phyloP scores from a whole-genome alignment of 1,140 invertebrate species.

The Bicyclus anynana region DNA sequence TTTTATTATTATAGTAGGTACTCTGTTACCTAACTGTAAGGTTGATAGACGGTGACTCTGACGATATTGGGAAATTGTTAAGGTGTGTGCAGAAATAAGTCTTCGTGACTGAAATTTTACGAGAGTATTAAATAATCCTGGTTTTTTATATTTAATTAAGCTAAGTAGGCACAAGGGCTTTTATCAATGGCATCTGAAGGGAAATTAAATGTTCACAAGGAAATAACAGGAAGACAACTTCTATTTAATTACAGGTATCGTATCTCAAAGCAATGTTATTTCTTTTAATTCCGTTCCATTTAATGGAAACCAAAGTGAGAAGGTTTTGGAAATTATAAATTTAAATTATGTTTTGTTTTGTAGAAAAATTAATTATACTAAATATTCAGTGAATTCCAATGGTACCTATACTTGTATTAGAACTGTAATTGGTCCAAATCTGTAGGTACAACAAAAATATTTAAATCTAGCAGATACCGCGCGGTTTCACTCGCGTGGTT shows the following conservation, averaged over 20 bases:
- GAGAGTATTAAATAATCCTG: constrained; percentile 43
- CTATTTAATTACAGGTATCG: background rate
- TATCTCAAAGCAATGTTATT: background rate
- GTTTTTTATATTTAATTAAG: constrained; percentile 50
- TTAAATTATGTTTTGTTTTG: no score
- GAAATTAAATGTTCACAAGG: background rate
- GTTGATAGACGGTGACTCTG: background rate
- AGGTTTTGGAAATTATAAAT: background rate
- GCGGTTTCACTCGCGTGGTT: no score
- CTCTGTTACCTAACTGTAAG: background rate
- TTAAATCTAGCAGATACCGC: no score
- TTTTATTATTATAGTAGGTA: no score
- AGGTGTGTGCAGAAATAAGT: constrained; percentile 49
- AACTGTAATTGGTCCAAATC: no score
- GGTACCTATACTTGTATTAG: no score
- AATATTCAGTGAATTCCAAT: no score
- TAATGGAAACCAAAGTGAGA: background rate
- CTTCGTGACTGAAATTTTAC: constrained; percentile 46
- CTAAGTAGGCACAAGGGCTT: constrained; percentile 14
- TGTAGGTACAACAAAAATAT: no score
- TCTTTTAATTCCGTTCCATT: background rate
- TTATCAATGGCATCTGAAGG: background rate
- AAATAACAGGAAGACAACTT: background rate
- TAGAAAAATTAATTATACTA: no score
- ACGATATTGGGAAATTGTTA: constrained; percentile 53